Conservation (phyloP, 2,113 vertebrate genomes). For the Apodemus speciosus region DNA sequence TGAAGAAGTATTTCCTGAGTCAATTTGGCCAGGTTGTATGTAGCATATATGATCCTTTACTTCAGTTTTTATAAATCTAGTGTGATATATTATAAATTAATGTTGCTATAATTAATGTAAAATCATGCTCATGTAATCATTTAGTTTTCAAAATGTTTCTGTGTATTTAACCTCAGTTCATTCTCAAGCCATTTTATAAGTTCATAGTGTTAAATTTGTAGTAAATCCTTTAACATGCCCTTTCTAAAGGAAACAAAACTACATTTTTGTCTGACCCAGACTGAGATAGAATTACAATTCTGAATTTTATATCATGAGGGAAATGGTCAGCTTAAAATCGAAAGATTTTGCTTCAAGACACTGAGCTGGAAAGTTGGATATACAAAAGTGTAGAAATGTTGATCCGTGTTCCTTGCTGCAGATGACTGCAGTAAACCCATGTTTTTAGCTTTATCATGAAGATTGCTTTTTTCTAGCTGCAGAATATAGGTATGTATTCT, state of each 20-base stretch:
- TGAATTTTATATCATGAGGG: slow-evolving; percentile 81
- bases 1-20: slow-evolving; percentile 63
- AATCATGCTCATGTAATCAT: slow-evolving; percentile 47
- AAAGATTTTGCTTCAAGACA: slow-evolving; percentile 85
- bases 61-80: slow-evolving; percentile 46
- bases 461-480: slow-evolving; percentile 85
- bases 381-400: slow-evolving; percentile 80
- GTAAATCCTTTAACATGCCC: slow-evolving; percentile 71
- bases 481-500: slow-evolving; percentile 83
- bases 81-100: slow-evolving; percentile 28
- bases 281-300: slow-evolving; percentile 83
- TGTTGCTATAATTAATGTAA: slow-evolving; percentile 50
- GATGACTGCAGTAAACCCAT: slow-evolving; percentile 83
- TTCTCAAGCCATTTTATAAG: slow-evolving; percentile 64
- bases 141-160: slow-evolving; percentile 51
- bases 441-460: slow-evolving; percentile 78
- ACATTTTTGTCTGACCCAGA: slow-evolving; percentile 90
- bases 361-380: slow-evolving; percentile 85
- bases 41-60: slow-evolving; percentile 40
- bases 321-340: slow-evolving; percentile 78
- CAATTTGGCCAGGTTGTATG: slow-evolving; percentile 61
- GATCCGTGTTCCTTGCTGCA: slow-evolving; percentile 82
- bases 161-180: slow-evolving; percentile 60
- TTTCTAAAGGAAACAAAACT: slow-evolving; percentile 89
- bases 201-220: slow-evolving; percentile 51